These are phyloP conservation scores for Mesocricetus auratus DNA, from an alignment of 2,113 vertebrate genomes.

Conservation along the genomic window DNA sequence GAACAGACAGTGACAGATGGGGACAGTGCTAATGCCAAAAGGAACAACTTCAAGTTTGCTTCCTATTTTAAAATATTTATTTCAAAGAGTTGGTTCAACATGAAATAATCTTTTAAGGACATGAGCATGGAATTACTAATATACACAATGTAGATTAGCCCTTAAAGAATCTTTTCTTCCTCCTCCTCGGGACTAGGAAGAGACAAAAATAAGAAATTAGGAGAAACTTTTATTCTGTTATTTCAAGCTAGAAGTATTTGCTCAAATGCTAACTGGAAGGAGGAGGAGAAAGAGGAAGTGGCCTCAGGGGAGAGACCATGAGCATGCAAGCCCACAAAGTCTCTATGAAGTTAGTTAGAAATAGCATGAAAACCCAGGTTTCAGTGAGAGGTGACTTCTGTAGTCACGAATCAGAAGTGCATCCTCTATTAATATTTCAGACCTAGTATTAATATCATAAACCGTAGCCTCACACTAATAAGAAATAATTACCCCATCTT, in stretches of 20 bases:
- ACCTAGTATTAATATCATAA: neutral
- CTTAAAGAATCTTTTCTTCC: neutral
- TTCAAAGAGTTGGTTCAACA: neutral
- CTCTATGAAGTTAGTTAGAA: neutral
- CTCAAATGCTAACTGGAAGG: neutral
- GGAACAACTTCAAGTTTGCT: conserved; percentile 41
- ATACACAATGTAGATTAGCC: neutral
- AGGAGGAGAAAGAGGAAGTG: accelerated
- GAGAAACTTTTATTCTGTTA: neutral
- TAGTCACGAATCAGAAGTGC: neutral
- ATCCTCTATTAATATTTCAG: neutral
- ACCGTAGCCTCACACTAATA: neutral
- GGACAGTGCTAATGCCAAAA: neutral
- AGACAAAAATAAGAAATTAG: neutral
- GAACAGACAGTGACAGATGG: neutral
- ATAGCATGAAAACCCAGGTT: neutral
- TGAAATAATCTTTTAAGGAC: conserved; percentile 10
- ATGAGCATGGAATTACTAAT: neutral
- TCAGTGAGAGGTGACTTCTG: neutral
- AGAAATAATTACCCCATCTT: neutral
- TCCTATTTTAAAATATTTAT: conserved; percentile 10
- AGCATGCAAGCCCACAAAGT: neutral
- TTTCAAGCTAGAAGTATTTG: neutral
- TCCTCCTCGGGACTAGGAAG: neutral
- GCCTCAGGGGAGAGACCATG: neutral